Base-by-base conservation (phyloP, 2,888 invertebrate species). In the Pachliopta kotzebuea region DNA sequence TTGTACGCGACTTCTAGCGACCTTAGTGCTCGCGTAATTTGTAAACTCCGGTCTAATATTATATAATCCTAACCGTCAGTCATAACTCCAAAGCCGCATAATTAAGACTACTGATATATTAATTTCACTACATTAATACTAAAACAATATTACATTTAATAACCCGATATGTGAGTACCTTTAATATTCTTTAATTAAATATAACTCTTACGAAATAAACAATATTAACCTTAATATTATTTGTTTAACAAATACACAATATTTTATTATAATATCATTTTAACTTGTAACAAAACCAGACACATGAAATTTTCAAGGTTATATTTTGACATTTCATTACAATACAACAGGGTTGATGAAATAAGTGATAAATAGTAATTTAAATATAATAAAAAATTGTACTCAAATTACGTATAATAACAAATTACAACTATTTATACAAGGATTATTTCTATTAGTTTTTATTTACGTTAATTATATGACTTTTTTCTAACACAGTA, bases 21-120 rank as follows among this genome's bases (percentile, higher is more conserved):
- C 62, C 67, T 68, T 62, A 61, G 63, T 57, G 61, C 62, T 54
- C 59, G 66, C 56, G 23, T 61, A 58, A 65, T 57, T 61, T 61
- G 57, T 61, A 58, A 65, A 65, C 64, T 45, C 24, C 61, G 50
- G 62, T 66, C 45, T 52, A 52, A 62, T 60, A 67, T 67, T 67
- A 67, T 49, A 60, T 66, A 66, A 66, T 54, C 42, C 37, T 59
- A 50, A 62, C 54, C 58, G 58, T 56, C 65, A 65, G 62, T 66
- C 37, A 50, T 31, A 57, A 62, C n/a, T 59, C 50, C 55, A 55
- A 49, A 62, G 49, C 21, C 50, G 55, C 17, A 37, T 66, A 66
- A 65, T 54, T 59, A 54, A 37, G 62, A 52, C 50, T 50, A 55
- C 55, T 56, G 20, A 42, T 26, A 54, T 62, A 18, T 59, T 50